Evolutionary conservation across 2,888 invertebrate species (phyloP).

Genomic region (Clepsis dumicolana): DNA sequence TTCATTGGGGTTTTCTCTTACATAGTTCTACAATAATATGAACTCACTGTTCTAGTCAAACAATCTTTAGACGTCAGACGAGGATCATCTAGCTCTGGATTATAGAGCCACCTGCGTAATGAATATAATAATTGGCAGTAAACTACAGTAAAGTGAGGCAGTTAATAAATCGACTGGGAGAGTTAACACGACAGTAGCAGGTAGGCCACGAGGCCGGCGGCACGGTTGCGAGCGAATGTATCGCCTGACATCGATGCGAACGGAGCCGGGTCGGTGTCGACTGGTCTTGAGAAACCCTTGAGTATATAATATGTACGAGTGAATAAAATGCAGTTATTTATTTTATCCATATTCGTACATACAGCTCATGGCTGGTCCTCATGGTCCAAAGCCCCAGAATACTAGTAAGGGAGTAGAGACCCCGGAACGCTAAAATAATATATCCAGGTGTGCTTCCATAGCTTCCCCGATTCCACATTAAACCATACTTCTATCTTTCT

Average conservation of each 20-base stretch:
- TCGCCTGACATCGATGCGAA: conserved; percentile 66
- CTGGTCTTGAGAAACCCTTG: conserved; percentile 52
- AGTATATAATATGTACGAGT: conserved; percentile 10
- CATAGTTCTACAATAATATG: too few species aligned
- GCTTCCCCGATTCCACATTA: too few species aligned
- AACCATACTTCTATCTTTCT: too few species aligned
- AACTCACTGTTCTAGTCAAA: too few species aligned
- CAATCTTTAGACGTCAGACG: background rate
- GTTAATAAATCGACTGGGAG: conserved; percentile 8
- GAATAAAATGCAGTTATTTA: conserved; percentile 1
- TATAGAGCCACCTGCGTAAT: background rate
- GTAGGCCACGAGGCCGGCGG: conserved; percentile 48
- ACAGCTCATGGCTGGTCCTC: too few species aligned
- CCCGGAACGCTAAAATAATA: too few species aligned
- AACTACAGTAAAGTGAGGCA: background rate
- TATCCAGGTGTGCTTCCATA: too few species aligned
- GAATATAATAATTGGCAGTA: background rate
- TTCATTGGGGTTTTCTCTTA: too few species aligned
- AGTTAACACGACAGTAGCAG: conserved; percentile 19
- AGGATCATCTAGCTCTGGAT: background rate
- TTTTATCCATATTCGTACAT: background rate
- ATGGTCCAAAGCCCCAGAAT: too few species aligned
- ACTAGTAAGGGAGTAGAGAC: too few species aligned
- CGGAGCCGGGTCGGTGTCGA: conserved; percentile 55
- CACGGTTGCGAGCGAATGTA: conserved; percentile 61